These are phyloP conservation scores for Pseudachorutes palmiensis DNA, from an alignment of 1,140 invertebrate genomes.

Conservation along the genomic window DNA sequence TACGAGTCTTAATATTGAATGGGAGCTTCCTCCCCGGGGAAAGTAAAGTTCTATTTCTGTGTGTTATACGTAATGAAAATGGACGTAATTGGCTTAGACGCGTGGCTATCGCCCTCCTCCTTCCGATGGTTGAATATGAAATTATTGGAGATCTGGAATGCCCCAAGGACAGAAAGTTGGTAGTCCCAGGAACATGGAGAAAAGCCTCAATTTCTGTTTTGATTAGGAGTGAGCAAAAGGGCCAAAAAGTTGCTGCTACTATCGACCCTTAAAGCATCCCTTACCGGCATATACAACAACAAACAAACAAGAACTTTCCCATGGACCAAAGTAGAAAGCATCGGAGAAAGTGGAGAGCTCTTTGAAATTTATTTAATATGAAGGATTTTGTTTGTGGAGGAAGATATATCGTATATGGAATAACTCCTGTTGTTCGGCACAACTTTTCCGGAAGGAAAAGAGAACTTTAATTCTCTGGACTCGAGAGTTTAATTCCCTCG, in stretches of 20 bases:
- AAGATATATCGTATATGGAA: neutral
- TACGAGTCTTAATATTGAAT: neutral
- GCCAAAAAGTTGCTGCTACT: neutral
- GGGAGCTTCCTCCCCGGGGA: neutral
- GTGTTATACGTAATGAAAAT: slow-evolving; percentile 3
- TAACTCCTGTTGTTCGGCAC: neutral
- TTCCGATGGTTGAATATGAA: neutral
- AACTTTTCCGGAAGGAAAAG: neutral
- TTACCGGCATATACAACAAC: neutral
- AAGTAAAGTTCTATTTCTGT: too few relatives aligned
- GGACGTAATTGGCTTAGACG: neutral
- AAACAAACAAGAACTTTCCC: neutral
- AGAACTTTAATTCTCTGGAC: neutral
- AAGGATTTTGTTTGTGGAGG: neutral
- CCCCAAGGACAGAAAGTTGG: slow-evolving; percentile 1
- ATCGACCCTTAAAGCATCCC: too few relatives aligned
- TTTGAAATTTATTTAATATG: slow-evolving; percentile 9
- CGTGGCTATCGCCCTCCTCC: neutral
- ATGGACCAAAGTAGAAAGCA: neutral
- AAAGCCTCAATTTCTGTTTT: slow-evolving; percentile 9
- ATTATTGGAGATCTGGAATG: neutral
- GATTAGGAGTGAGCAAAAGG: neutral
- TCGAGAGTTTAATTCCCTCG: neutral
- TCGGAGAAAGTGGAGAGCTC: neutral
- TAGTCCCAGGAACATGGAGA: neutral